Evolutionary conservation across 1,140 invertebrate species (phyloP), one percentile per base, ranked within the genome.

Genomic region (Nephila pilipes): DNA sequence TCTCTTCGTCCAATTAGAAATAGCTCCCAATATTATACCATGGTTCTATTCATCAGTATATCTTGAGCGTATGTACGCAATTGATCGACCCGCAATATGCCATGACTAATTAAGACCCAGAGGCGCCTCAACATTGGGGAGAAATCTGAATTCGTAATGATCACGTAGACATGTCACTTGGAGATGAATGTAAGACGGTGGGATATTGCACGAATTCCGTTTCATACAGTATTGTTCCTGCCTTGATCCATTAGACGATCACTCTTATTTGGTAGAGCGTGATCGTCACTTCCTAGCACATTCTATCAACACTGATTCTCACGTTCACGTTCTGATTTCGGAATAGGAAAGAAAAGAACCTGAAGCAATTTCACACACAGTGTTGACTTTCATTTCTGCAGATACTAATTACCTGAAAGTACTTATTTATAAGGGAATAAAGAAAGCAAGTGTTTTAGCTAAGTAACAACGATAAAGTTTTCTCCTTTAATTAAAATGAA

Each of bases 101-200:
- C 80, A 91, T 91, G 90, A 85, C 79, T 91, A 91, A 91, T 91
- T 91, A 91, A 83, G 54, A 90, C n/a, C 88, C 88, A 90, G 55
- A 32, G 88, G 38, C 63, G 20, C 38, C 29, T 25, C 18, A 60
- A 87, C 57, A 58, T 60, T 65, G 10, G 46, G 22, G n/a, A 22
- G 69, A 90, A 87, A 90, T 90, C 88, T 90, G 88, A 90, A 90
- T 90, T 36, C 54, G 88, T 90, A 90, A 90, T 90, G 69, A 60
- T 69, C 75, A 81, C 69, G 75, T 90, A 90, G 69, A 90, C 54
- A 80, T 90, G 88, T 91, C 80, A 91, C 80, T 38, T 36, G 54
- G 57, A 85, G 90, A 91, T 91, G 79, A 83, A 91, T 91, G 29
- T 91, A 91, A 91, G 90, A 65, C 79, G 5, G 12, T 46, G 36